Base-by-base conservation (phyloP, 2,113 vertebrate genomes). In the Notarius quadriscutis region DNA sequence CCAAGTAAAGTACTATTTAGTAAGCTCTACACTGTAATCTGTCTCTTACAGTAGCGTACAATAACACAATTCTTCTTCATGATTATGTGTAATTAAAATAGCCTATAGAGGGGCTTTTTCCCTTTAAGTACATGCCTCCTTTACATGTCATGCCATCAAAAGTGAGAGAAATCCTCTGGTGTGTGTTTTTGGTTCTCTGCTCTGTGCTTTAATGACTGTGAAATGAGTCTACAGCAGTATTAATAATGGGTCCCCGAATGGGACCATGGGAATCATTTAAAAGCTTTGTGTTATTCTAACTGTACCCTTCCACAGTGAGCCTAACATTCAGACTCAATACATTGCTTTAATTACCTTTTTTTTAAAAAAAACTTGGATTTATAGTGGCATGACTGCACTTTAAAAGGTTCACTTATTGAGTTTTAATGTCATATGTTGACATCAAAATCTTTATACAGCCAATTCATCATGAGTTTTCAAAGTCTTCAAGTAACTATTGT, bases 221-320 rank as follows among this genome's bases (percentile, higher is more conserved):
- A 87, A 87, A 82, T 87, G 10, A 74, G 55, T 72, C 58, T 81
- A 22, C 50, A 80, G 63, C 86, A 83, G 79, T 82, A 25, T 87
- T 74, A 82, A 82, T 82, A 74, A 72, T 74, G 15, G 41, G 41
- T 55, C 62, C 55, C 55, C 25, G 17, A 74, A 82, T 74, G 30
- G 34, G 15, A 81, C 22, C 78, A 71, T 71, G 51, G 9, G 78
- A 87, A 60, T 50, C 34, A 50, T 60, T 82, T 62, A 50, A 57
- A 50, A 80, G 30, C 30, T 60, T 81, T 14, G 30, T 81, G 75
- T 53, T 86, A n/a, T 14, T 4, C 53, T n/a, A 71, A 34, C 81
- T n/a, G 62, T 50, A 9, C 14, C 51, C 27, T 53, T 34, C 12
- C 14, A 27, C 27, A 78, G 3, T 53, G 84, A 85, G 58, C 17